These are phyloP conservation scores for Hemitrygon akajei DNA, from an alignment of 2,797 vertebrate species.

Conservation along the genomic window DNA sequence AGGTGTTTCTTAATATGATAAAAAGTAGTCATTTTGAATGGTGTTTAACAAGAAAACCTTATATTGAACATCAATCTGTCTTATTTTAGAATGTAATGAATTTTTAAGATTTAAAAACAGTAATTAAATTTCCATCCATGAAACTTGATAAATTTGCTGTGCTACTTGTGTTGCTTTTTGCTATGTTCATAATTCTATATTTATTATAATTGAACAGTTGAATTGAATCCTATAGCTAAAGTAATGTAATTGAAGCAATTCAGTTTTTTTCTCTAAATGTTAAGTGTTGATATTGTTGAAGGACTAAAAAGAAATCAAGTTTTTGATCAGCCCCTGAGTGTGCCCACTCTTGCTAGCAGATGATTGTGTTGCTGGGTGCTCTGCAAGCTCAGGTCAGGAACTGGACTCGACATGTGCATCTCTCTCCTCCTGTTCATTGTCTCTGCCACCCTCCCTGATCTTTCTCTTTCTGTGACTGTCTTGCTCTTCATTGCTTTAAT, in stretches of 20 bases:
- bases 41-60: not conserved
- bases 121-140: not conserved
- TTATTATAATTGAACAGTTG: not conserved
- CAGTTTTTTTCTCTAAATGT: not conserved
- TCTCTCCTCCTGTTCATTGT: not conserved
- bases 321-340: not conserved
- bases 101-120: not conserved
- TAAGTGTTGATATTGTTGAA: not conserved
- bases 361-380: not conserved
- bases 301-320: too few relatives aligned
- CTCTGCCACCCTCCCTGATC: too few relatives aligned
- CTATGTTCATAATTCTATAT: not conserved
- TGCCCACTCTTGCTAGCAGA: not conserved
- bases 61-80: not conserved
- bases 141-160: not conserved
- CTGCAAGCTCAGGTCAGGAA: not conserved
- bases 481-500: not conserved
- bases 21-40: not conserved
- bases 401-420: not conserved
- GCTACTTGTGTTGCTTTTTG: not conserved
- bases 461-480: too few relatives aligned
- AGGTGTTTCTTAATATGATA: not conserved
- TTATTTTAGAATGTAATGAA: not conserved
- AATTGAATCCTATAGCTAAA: too few relatives aligned
- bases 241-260: not conserved